Evolutionary conservation across 2,797 vertebrate species (phyloP).

Genomic region (Micropoecilia bifurca): DNA sequence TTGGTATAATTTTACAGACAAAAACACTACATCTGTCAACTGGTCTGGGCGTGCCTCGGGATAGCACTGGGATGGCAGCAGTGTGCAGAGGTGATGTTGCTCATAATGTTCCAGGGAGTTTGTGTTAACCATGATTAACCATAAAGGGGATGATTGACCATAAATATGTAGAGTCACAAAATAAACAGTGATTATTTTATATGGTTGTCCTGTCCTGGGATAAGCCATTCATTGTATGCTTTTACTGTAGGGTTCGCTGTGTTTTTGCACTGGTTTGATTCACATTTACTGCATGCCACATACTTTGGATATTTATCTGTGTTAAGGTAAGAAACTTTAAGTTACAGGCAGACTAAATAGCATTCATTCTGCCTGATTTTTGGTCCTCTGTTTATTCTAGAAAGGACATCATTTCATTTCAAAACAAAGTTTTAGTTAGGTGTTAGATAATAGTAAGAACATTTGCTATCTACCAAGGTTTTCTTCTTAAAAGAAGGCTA

Average conservation of each 20-base stretch:
- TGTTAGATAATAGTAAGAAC: background rate
- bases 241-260: background rate
- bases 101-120: no score
- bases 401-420: background rate
- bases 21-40: no score
- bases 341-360: background rate
- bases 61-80: no score
- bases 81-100: no score
- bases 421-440: background rate
- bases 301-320: background rate
- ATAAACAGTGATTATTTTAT: background rate
- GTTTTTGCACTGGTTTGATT: background rate
- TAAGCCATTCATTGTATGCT: background rate
- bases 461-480: background rate
- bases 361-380: background rate
- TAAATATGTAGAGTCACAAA: background rate
- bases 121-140: no score
- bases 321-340: background rate
- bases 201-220: background rate
- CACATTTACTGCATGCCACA: background rate
- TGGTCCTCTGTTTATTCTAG: background rate
- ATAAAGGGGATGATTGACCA: no score
- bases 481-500: background rate
- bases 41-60: no score
- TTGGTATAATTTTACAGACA: no score